Conservation (phyloP, 2,888 invertebrate genomes). For the Teleiodes luculella region DNA sequence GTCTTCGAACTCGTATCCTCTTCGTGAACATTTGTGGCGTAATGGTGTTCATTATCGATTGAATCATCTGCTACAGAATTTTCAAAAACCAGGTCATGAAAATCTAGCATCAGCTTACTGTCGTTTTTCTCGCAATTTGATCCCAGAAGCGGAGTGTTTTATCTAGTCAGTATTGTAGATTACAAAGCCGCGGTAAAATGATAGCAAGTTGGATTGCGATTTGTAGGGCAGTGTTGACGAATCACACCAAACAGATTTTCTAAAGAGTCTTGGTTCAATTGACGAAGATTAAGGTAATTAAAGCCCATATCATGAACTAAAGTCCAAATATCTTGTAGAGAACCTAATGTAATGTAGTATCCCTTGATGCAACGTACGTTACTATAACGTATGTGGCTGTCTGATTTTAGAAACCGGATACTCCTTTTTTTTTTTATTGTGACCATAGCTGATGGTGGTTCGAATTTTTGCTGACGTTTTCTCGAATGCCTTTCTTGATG, state of each 20-base stretch:
- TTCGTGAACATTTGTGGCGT: no score
- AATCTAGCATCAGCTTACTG: no score
- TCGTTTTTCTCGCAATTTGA: no score
- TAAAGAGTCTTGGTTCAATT: no score
- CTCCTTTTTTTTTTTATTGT: not conserved
- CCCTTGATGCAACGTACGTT: constrained; percentile 8
- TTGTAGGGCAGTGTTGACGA: constrained; percentile 22
- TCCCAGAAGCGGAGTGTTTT: no score
- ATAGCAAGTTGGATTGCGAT: constrained; percentile 18
- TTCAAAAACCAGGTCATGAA: no score
- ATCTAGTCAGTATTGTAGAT: constrained; percentile 8
- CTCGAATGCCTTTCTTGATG: not conserved
- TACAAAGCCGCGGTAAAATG: constrained; percentile 15
- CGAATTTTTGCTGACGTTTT: not conserved
- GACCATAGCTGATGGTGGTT: not conserved
- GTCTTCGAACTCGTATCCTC: no score
- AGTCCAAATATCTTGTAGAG: constrained; percentile 26
- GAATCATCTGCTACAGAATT: no score
- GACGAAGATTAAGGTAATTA: constrained; percentile 22
- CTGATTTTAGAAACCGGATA: not conserved
- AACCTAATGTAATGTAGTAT: constrained; percentile 18
- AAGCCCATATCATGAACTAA: constrained; percentile 20
- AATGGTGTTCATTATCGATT: no score
- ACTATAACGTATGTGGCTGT: not conserved
- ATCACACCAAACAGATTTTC: constrained; percentile 25